A percentile compares a stretch with the other conserved stretches of the same genome.
phyloP scores from a whole-genome alignment of 2,113 vertebrate genomes.

The Heterochromis multidens region DNA sequence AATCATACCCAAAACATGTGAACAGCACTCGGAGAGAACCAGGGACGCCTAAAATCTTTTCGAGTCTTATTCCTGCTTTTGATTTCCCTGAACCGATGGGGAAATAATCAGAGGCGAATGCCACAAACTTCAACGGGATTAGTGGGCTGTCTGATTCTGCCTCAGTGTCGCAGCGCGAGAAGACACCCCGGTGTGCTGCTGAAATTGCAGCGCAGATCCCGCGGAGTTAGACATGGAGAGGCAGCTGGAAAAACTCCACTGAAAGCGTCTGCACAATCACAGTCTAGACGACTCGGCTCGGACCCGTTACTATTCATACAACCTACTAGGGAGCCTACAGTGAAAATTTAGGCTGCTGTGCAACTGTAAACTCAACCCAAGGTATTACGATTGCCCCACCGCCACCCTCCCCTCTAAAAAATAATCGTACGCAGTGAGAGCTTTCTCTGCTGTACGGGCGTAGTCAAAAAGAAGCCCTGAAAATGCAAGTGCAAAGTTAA shows the following conservation, averaged over 20 bases:
- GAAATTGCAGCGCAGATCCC: slow-evolving; percentile 57
- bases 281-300: slow-evolving; percentile 3
- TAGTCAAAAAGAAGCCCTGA: background rate
- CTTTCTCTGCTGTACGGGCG: background rate
- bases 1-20: background rate
- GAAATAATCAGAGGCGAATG: slow-evolving; percentile 20
- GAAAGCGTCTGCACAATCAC: slow-evolving; percentile 28
- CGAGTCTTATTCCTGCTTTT: background rate
- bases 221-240: slow-evolving; percentile 48
- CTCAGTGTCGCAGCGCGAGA: slow-evolving; percentile 31
- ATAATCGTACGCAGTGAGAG: background rate
- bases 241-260: slow-evolving; percentile 56
- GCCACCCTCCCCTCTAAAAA: background rate
- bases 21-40: background rate
- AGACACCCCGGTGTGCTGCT: slow-evolving; percentile 58
- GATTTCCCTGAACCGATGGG: background rate
- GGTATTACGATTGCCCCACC: background rate
- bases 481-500: slow-evolving; percentile 8
- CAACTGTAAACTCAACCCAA: background rate
- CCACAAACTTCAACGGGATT: slow-evolving; percentile 51
- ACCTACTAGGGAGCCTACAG: background rate
- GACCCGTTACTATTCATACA: background rate
- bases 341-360: background rate
- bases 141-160: slow-evolving; percentile 12
- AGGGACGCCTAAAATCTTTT: background rate